Conservation (phyloP, 2,113 vertebrate species). For the Lycocorax pyrrhopterus region DNA sequence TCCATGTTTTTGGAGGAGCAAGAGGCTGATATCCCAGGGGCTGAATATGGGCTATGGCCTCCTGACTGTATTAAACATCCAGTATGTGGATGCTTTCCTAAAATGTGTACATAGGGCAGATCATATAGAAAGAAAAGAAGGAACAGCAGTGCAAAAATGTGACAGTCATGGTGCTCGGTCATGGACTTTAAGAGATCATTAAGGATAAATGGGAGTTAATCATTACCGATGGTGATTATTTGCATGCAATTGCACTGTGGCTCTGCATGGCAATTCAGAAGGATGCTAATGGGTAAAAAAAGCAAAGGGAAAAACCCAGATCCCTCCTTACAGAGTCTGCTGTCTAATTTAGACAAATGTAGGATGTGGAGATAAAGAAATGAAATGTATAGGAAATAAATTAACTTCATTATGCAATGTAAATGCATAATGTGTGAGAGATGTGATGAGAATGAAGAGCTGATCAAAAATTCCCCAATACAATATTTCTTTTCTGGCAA, state of each 20-base stretch:
- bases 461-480: conserved; percentile 32
- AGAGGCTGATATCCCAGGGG: not conserved
- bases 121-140: not conserved
- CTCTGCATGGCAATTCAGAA: not conserved
- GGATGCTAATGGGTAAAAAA: not conserved
- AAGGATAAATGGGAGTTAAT: conserved; percentile 5
- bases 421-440: not conserved
- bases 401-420: not conserved
- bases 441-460: conserved; percentile 1
- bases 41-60: not conserved
- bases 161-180: not conserved
- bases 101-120: not conserved
- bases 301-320: not conserved
- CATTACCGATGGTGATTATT: not conserved
- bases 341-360: not conserved
- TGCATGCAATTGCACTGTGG: not conserved
- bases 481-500: conserved; percentile 5
- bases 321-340: not conserved
- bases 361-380: not conserved
- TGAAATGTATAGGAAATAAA: not conserved
- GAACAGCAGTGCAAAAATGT: not conserved
- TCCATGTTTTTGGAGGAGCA: not conserved
- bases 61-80: not conserved
- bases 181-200: not conserved
- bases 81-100: not conserved